Conservation (phyloP, 2,797 vertebrate species). For the Anisognathus igniventris region DNA sequence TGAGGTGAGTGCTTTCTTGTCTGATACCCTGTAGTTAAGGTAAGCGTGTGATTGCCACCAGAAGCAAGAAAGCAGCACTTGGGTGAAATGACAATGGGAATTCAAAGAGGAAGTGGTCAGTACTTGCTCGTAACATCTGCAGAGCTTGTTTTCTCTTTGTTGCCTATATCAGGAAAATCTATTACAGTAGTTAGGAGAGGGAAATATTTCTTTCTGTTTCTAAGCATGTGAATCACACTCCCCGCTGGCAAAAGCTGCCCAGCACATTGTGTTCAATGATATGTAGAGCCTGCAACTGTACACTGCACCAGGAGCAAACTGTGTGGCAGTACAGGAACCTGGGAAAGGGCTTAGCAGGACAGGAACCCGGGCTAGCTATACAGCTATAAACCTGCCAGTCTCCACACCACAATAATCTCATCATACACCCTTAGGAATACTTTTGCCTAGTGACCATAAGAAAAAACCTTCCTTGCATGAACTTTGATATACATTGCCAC, state of each 20-base stretch:
- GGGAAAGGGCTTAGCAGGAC: neutral
- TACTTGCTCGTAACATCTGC: neutral
- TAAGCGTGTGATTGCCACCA: neutral
- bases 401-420: neutral
- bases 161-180: neutral
- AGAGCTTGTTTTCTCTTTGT: neutral
- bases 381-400: neutral
- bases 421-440: neutral
- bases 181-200: neutral
- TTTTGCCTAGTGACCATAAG: neutral
- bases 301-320: neutral
- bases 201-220: conserved; percentile 16
- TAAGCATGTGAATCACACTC: neutral
- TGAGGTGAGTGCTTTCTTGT: neutral
- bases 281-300: neutral
- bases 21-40: neutral
- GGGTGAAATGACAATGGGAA: neutral
- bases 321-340: neutral
- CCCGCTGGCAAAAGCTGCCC: neutral
- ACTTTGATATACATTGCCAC: neutral
- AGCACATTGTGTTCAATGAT: neutral
- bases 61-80: neutral
- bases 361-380: neutral
- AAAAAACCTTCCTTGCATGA: neutral
- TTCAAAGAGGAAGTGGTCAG: neutral